Evolutionary conservation across 2,888 invertebrate species (phyloP), one percentile per base, ranked within the genome.

Genomic region (Campoletis raptor): DNA sequence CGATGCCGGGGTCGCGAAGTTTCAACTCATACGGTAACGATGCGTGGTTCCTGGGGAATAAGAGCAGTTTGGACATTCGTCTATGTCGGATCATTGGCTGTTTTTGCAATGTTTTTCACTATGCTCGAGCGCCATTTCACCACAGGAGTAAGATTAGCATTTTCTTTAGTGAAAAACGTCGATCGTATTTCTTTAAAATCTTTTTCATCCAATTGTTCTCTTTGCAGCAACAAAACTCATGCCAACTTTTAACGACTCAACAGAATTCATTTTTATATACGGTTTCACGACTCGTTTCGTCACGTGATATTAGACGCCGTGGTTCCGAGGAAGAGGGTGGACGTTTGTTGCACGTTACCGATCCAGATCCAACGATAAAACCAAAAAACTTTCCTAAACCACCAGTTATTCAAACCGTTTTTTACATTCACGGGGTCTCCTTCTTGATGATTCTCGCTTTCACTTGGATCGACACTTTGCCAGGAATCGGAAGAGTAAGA

Each of bases 31-130:
- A 88, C 90, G 64, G 85, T 90, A 18, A 85, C 89, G n/a, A 86
- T 90, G 69, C 92, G 90, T 82, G 92, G 92, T 36, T 89, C 93
- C 24, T 95, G 95, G 95, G 95, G 95, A 79, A 94, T 94, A 40
- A 95, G 95, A 89, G 95, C 95, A 7, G 93, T 95, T 78, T 96
- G 96, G 96, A 95, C 96, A 5, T 93, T 95, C 36, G 93, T 95
- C 69, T 96, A 96, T 89, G 95, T 96, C 78, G 91, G 94, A 42
- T 95, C 95, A 9, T 93, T 96, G 57, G 95, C 95, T 12, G 91
- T 95, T 42, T 96, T 95, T 92, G 94, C 96, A 36, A 95, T 95
- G 88, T 95, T 95, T 91, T 95, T 94, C 89, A 95, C 95, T 37
- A 90, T 95, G 21, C 91, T 95, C 48, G 95, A 95, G 90, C 92